Percentiles rank a stretch among this genome's conserved stretches.
phyloP scores from a whole-genome alignment of 2,797 vertebrate genomes.

The Cyclura pinguis region DNA sequence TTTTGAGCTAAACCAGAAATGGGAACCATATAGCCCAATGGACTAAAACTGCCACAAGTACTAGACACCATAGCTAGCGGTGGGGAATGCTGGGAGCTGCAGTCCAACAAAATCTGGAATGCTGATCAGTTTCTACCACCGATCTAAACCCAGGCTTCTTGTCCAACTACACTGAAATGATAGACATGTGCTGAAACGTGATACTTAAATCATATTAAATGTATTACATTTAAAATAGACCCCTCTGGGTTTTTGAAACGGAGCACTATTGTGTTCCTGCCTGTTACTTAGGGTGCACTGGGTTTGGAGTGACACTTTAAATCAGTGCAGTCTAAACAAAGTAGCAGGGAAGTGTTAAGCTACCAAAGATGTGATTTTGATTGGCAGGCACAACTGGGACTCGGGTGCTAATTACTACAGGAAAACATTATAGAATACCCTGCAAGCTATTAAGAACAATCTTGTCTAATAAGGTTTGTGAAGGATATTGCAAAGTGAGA shows the following conservation, averaged over 20 bases:
- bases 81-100: too few relatives aligned
- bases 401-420: constrained; percentile 80
- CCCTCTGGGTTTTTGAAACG: constrained; percentile 31
- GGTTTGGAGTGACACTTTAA: constrained; percentile 59
- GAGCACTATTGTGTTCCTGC: constrained; percentile 61
- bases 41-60: too few relatives aligned
- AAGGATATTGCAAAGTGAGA: constrained; percentile 46
- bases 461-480: constrained; percentile 55
- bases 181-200: constrained; percentile 22
- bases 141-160: neutral
- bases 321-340: constrained; percentile 72
- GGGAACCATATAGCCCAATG: too few relatives aligned
- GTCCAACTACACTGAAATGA: neutral
- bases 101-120: too few relatives aligned
- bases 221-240: constrained; percentile 55
- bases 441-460: constrained; percentile 49
- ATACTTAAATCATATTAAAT: constrained; percentile 48
- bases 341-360: constrained; percentile 76
- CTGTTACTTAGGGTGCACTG: constrained; percentile 65
- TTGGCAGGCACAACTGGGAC: constrained; percentile 76
- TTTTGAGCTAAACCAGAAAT: neutral
- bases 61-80: too few relatives aligned
- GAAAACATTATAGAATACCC: constrained; percentile 72
- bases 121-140: too few relatives aligned
- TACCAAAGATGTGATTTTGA: constrained; percentile 70